Evolutionary conservation across 2,888 invertebrate genomes (phyloP).

Genomic region (Xylota sylvarum): DNA sequence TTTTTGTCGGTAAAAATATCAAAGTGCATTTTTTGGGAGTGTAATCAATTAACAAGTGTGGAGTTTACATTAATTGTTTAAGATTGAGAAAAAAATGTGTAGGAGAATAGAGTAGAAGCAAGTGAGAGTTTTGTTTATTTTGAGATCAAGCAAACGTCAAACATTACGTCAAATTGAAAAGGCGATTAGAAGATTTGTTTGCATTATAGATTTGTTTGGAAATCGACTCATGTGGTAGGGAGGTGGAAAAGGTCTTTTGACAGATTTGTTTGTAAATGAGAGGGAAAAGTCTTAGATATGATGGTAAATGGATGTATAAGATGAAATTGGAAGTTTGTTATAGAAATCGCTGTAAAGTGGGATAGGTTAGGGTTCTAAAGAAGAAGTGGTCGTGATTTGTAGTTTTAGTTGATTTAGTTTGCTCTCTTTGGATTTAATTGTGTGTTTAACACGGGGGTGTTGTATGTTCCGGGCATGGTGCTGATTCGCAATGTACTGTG

Average conservation of each 20-base stretch:
- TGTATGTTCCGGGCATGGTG: no score
- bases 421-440: no score
- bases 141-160: conserved; percentile 54
- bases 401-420: no score
- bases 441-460: no score
- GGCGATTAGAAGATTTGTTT: conserved; percentile 48
- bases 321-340: no score
- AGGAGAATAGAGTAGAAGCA: not conserved
- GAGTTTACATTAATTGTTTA: conserved; percentile 57
- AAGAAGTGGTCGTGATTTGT: no score
- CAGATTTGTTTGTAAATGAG: not conserved
- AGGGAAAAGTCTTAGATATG: no score
- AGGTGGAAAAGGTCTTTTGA: not conserved
- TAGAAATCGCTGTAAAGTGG: no score
- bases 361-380: no score
- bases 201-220: conserved; percentile 27
- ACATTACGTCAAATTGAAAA: conserved; percentile 57
- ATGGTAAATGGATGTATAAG: no score
- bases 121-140: conserved; percentile 58
- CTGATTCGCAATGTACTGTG: no score
- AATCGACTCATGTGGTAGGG: conserved; percentile 3
- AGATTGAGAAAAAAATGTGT: conserved; percentile 10
- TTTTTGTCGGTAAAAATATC: conserved; percentile 33
- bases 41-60: conserved; percentile 62
- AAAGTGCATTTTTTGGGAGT: conserved; percentile 57